Evolutionary conservation across 2,888 invertebrate genomes (phyloP).

Genomic region (Tiphia femorata): DNA sequence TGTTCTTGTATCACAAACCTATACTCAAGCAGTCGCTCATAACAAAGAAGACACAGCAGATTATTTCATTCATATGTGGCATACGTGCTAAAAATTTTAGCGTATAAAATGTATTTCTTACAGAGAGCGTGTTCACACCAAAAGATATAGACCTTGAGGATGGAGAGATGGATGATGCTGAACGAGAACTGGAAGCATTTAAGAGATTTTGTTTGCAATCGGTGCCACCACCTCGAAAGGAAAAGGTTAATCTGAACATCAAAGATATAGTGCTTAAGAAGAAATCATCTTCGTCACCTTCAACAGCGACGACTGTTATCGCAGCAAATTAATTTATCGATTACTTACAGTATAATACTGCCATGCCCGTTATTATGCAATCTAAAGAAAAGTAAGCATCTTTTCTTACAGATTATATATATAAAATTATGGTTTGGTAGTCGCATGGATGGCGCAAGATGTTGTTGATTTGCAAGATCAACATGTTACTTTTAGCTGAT

Average conservation of each 20-base stretch:
- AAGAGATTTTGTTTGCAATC: constrained; percentile 90
- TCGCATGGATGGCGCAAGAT: no score
- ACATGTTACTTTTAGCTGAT: no score
- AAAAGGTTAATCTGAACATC: constrained; percentile 83
- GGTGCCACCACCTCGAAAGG: constrained; percentile 81
- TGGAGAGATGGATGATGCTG: constrained; percentile 83
- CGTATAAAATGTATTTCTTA: constrained; percentile 64
- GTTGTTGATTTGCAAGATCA: no score
- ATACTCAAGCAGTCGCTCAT: constrained; percentile 9
- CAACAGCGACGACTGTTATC: constrained; percentile 52
- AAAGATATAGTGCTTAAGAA: constrained; percentile 82
- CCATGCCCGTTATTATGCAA: no score
- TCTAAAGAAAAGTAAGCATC: no score
- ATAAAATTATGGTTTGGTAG: no score
- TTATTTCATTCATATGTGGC: constrained; percentile 13
- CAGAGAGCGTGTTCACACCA: constrained; percentile 82
- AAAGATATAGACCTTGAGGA: constrained; percentile 84
- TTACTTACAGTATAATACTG: constrained; percentile 22
- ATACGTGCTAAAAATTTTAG: constrained; percentile 44
- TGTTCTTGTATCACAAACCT: no score
- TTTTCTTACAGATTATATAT: no score
- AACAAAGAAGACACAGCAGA: constrained; percentile 15
- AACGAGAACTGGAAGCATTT: constrained; percentile 87
- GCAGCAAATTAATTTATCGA: constrained; percentile 58
- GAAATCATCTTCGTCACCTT: constrained; percentile 67